These are phyloP conservation scores for Aporophyla nigra DNA, from an alignment of 2,888 invertebrate genomes.

Conservation along the genomic window DNA sequence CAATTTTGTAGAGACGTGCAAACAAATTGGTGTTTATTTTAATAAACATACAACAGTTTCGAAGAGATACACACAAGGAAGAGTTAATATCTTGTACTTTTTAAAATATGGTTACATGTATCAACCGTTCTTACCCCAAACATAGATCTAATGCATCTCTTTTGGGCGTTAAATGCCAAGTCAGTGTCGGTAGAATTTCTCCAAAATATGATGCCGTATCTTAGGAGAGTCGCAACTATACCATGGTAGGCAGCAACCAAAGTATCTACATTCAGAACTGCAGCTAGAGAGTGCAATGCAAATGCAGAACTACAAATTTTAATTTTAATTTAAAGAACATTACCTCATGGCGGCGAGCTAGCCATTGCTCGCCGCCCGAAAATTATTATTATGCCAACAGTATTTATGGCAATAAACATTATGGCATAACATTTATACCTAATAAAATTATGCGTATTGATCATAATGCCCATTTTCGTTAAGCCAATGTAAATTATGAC, in stretches of 20 bases:
- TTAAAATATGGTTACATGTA: not conserved
- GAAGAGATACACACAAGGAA: not conserved
- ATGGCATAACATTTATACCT: too few species aligned
- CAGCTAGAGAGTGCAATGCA: not conserved
- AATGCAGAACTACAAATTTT: not conserved
- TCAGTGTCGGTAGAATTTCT: too few species aligned
- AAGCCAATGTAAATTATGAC: too few species aligned
- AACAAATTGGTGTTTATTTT: not conserved
- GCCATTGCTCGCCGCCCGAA: too few species aligned
- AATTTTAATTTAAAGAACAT: too few species aligned
- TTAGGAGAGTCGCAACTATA: not conserved
- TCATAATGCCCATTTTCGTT: too few species aligned
- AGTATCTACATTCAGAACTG: not conserved
- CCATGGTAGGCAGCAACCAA: not conserved
- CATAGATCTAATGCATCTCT: too few species aligned
- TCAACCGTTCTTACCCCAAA: not conserved
- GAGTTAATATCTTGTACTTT: not conserved
- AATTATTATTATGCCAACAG: too few species aligned
- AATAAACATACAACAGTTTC: not conserved
- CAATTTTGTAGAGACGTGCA: not conserved
- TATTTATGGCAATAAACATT: too few species aligned
- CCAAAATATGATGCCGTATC: not conserved
- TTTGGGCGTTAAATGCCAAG: too few species aligned
- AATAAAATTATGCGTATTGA: too few species aligned
- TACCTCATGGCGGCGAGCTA: too few species aligned